Base-by-base conservation (phyloP, 2,113 vertebrate genomes). In the Mellivora capensis region DNA sequence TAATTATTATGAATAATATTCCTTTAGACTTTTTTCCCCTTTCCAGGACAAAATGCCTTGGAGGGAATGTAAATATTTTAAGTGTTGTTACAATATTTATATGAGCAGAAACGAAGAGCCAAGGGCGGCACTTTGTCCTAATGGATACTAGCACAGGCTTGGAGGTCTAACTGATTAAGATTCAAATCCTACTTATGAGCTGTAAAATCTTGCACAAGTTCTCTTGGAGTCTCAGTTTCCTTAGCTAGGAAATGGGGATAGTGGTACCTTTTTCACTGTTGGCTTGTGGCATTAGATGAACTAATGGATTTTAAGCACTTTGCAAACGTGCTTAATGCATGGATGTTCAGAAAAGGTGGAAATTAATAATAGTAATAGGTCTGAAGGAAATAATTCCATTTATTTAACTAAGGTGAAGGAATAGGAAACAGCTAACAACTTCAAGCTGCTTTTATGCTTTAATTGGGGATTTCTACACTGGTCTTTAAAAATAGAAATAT, bases 21-120 rank as follows among this genome's bases (percentile, higher is more conserved):
- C 91, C 23, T 74, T 88, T 69, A 47, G 86, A 89, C 47, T 20
- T 39, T 74, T 59, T 18, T 59, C 86, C 71, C 14, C 72, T 77
- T 97, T 76, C 96, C 67, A 87, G 93, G 86, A 95, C 88, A 87
- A 93, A 93, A 69, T 96, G 83, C 87, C 95, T 91, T 80, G 93
- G 61, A 96, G 89, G 97, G 96, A 92, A 94, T 87, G 89, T 97
- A 95, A 97, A 90, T 96, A 94, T 97, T 94, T 95, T 80, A 93
- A 86, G 71, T 90, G 62, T 88, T 81, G 69, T 90, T 86, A 80
- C 90, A 94, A 87, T 94, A 93, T 96, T 96, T 87, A 77, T 71
- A 62, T 57, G 82, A 91, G 77, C 21, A 94, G 92, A 95, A 83
- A 80, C 71, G 44, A 57, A 91, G 64, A 47, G 23, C 20, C 34